phyloP scores from a whole-genome alignment of 2,113 vertebrate species.

The Kryptolebias marmoratus region DNA sequence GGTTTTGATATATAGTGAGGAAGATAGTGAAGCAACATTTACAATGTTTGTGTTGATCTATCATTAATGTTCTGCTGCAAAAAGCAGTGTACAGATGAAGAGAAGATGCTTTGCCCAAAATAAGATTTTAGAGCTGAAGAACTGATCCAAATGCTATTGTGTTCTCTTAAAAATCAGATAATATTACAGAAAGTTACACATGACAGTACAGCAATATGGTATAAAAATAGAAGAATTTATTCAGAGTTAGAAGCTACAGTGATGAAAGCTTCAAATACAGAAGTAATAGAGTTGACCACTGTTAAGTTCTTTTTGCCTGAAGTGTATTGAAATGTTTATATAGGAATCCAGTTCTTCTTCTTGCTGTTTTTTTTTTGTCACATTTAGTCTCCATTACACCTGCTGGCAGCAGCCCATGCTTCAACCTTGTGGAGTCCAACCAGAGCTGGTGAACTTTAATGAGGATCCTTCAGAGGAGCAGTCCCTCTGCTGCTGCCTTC shows the following conservation, averaged over 20 bases:
- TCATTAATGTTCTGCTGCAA: slow-evolving; percentile 2
- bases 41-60: slow-evolving; percentile 13
- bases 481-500: slow-evolving; percentile 22
- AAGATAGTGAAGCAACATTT: slow-evolving; percentile 17
- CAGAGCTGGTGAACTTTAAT: slow-evolving; percentile 37
- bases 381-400: neutral
- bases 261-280: too few species aligned
- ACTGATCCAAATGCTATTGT: too few species aligned
- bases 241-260: too few species aligned
- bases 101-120: neutral
- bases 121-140: too few species aligned
- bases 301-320: too few species aligned
- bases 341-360: neutral
- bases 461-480: slow-evolving; percentile 37
- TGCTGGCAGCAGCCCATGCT: neutral
- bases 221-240: too few species aligned
- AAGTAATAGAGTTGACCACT: too few species aligned
- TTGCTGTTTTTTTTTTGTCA: neutral
- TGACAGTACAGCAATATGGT: too few species aligned
- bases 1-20: neutral
- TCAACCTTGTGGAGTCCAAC: slow-evolving; percentile 1
- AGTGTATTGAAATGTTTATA: too few species aligned
- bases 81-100: slow-evolving; percentile 12
- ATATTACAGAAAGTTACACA: too few species aligned
- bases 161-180: too few species aligned